Percentiles rank a stretch among this genome's conserved stretches.
Evolutionary conservation across 2,113 vertebrate genomes (phyloP).

Genomic region (Macheiramphus alcinus): DNA sequence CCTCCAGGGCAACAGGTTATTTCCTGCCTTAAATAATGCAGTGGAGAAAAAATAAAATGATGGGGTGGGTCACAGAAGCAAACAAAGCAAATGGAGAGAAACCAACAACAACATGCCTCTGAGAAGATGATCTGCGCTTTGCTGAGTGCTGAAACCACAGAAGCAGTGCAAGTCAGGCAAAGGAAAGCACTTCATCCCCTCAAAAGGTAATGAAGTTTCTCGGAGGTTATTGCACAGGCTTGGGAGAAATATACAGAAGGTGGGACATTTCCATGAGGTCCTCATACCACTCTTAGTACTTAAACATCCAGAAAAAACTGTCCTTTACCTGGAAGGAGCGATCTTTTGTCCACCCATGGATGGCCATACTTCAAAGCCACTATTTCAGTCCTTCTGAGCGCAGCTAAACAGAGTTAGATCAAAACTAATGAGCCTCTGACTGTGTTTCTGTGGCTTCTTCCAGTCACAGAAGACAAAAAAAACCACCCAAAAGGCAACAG

Average conservation of each 20-base stretch:
- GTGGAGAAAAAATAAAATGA: neutral
- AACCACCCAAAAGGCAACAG: neutral
- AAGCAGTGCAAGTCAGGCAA: neutral
- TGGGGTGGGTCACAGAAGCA: neutral
- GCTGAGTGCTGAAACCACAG: neutral
- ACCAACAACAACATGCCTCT: neutral
- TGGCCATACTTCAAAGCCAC: neutral
- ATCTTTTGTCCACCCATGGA: neutral
- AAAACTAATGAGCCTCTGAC: neutral
- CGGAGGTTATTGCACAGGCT: neutral
- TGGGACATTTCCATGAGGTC: neutral
- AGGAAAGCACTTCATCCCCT: neutral
- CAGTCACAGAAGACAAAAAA: neutral
- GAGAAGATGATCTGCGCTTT: neutral
- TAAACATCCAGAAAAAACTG: neutral
- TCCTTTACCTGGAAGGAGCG: neutral
- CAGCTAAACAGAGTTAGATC: neutral
- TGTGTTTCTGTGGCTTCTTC: neutral
- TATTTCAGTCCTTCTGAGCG: neutral
- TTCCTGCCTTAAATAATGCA: neutral
- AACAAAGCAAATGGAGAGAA: neutral
- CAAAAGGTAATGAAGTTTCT: neutral
- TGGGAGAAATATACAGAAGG: neutral
- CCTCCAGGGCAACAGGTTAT: neutral
- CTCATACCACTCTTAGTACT: neutral